Percentiles rank a stretch among this genome's conserved stretches.
These are phyloP conservation scores for Carassius gibelio DNA, from an alignment of 2,113 vertebrate species.

Conservation along the genomic window DNA sequence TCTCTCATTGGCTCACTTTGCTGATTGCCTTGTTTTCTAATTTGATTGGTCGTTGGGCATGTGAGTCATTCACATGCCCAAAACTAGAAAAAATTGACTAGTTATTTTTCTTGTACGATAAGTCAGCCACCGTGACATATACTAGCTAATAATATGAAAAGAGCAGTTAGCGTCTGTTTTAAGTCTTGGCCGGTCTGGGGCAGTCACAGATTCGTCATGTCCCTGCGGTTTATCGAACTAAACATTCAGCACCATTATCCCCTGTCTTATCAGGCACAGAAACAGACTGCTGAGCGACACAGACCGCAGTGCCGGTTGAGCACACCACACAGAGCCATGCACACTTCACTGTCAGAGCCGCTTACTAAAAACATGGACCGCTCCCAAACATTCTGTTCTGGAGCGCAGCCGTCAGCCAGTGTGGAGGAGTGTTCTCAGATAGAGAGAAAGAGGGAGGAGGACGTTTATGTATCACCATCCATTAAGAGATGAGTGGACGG, in stretches of 20 bases:
- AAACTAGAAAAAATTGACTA: too few species aligned
- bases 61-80: background rate
- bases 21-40: slow-evolving; percentile 1
- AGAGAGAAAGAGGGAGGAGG: slow-evolving; percentile 1
- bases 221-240: slow-evolving; percentile 24
- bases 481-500: slow-evolving; percentile 24
- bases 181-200: background rate
- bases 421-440: background rate
- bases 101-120: too few species aligned
- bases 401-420: slow-evolving; percentile 32
- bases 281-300: slow-evolving; percentile 8
- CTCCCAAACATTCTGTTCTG: slow-evolving; percentile 50
- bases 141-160: background rate
- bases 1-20: background rate
- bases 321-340: slow-evolving; percentile 5
- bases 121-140: background rate
- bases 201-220: background rate
- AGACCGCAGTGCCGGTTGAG: background rate
- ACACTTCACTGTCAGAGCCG: slow-evolving; percentile 38
- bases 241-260: slow-evolving; percentile 30
- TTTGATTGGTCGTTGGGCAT: background rate
- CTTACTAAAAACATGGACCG: slow-evolving; percentile 46
- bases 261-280: slow-evolving; percentile 8
- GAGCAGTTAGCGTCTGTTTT: slow-evolving; percentile 26
- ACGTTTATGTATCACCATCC: slow-evolving; percentile 16